Base-by-base conservation (phyloP, 2,113 vertebrate genomes). In the Pseudorhombus dupliciocellatus region DNA sequence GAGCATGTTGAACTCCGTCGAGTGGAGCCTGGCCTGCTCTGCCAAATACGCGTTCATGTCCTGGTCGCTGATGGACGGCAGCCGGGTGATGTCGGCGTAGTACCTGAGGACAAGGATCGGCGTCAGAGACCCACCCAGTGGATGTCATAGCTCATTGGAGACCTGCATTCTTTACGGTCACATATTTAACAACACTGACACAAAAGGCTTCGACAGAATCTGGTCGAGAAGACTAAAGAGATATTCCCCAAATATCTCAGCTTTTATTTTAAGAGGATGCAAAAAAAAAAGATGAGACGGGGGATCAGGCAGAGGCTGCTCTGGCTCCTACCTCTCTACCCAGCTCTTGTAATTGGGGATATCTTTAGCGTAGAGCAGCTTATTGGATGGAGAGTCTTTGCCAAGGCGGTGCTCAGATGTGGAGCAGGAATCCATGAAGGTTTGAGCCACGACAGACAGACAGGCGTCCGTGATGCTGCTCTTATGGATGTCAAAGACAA, bases 341-440 rank as follows among this genome's bases (percentile, higher is more conserved):
- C 98, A 99, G 93, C 96, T 97, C 93, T 99, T 99, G 92, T 99
- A 99, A 91, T 97, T 99, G 89, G 97, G 97, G 87, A 99, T 99
- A 84, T 99, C 97, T 95, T 99, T 99, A 93, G 97, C 97, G 0
- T 99, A 99, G 1, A 99, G 95, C 54, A 99, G 94, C 92, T 99
- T 99, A 87, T 99, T 99, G 89, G 97, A 98, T 11, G 98, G 97
- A 0, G 97, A 99, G 79, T 99, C 98, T 81, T 99, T 99, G 87
- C 97, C 98, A 87, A 99, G 94, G 9, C 98, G 95, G 76, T 99
- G 98, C 89, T 99, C 98, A 0, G 98, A 99, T 1, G 98, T 99
- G 68, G 98, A 99, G 79, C 98, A 99, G 1, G 98, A 99, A 24
- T 99, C 98, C 98, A 99, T 99, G 87, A 99, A 99, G 21, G 98